Evolutionary conservation across 2,888 invertebrate genomes (phyloP), one percentile per base, ranked within the genome.

Genomic region (Ennomos fuscantarius): DNA sequence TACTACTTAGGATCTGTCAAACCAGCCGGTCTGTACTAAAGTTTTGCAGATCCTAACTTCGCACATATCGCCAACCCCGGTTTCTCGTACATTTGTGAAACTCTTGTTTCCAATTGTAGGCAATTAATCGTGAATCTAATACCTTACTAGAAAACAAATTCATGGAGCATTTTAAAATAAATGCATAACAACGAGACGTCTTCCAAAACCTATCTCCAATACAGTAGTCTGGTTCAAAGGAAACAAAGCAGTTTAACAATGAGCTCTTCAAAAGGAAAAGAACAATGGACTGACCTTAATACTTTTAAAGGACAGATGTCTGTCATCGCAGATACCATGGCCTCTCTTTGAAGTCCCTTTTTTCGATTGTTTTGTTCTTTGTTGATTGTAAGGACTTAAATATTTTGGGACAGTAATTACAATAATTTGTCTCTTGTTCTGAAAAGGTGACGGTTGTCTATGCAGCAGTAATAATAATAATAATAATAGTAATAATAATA

Each of bases 181-280:
- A 43, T 43, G n/a, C 33, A 43, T 12, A 9, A 8, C 11, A 12
- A 33, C 11, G 12, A 6, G n/a, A 44, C 24, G 10, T 10, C 12
- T 10, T 13, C 13, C 15, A 39, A 33, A 37, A 15, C n/a, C 15
- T 48, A 13, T 24, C 24, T 24, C 24, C 46, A 31, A 40, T 39
- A 53, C 43, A 41, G 50, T 42, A 56, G 41, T 56, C 32, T 33
- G 9, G 34, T 15, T 15, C 47, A 57, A 57, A 63, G 49, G 41
- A 31, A 58, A 59, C 58, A 53, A 58, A 53, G 55, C 51, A 46
- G 51, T 62, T 50, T 40, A 45, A 56, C 47, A 60, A 59, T 58
- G 45, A 54, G 53, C 60, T 48, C 42, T 49, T 53, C 55, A 44
- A 55, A 59, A 54, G 49, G 53, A 53, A 56, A 53, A 54, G 53